phyloP scores from a whole-genome alignment of 2,888 invertebrate species.

The Calameuta filiformis region DNA sequence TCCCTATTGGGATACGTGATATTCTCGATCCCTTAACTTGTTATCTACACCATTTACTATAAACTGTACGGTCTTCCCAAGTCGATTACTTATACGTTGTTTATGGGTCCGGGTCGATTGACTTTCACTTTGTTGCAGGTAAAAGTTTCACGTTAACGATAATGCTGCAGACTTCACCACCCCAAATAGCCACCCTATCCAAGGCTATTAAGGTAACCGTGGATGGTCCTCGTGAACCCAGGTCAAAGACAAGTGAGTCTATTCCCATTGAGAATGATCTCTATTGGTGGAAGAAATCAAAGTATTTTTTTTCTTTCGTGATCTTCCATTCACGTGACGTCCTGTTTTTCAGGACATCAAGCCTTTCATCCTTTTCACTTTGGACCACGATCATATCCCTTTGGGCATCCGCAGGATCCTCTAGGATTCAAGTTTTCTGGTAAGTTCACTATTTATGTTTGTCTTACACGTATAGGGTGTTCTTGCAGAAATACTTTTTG shows the following conservation, averaged over 20 bases:
- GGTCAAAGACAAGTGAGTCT: conserved; percentile 61
- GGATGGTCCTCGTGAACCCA: conserved; percentile 60
- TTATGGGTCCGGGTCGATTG: background rate
- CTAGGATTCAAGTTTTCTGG: conserved; percentile 89
- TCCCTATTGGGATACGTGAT: conserved; percentile 29
- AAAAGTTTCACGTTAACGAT: conserved; percentile 65
- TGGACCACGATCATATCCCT: conserved; percentile 80
- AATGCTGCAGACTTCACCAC: conserved; percentile 64
- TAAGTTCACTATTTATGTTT: conserved; percentile 65
- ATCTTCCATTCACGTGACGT: conserved; percentile 5
- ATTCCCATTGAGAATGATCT: background rate
- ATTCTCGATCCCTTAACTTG: conserved; percentile 6
- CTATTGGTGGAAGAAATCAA: background rate
- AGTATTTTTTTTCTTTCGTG: background rate
- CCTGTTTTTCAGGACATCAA: conserved; percentile 74
- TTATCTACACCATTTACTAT: background rate
- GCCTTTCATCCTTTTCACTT: conserved; percentile 91
- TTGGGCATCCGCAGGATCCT: conserved; percentile 78
- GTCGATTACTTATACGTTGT: background rate
- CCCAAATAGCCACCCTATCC: conserved; percentile 59
- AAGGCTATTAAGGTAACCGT: conserved; percentile 63
- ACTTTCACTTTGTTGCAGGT: conserved; percentile 44
- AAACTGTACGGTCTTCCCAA: background rate
- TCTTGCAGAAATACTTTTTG: background rate
- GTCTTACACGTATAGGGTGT: background rate